Base-by-base conservation (phyloP, 2,113 vertebrate species). In the Hystrix cristata region DNA sequence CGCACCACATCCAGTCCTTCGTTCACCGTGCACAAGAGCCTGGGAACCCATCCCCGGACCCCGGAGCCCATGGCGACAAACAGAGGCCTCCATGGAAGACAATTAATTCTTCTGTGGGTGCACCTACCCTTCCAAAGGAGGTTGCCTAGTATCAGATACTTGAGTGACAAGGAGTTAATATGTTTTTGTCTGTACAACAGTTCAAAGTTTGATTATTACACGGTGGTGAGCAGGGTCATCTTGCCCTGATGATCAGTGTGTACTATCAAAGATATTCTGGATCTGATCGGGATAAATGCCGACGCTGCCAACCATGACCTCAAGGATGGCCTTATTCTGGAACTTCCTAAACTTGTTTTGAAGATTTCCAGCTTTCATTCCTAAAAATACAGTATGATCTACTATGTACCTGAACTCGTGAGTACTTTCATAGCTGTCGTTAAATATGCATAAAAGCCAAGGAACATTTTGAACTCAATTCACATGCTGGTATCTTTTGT, bases 401-500 rank as follows among this genome's bases (percentile, higher is more conserved):
- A 19, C 38, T 92, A 6, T 43, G 11, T 46, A 69, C 6, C 29
- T 38, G 60, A 85, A 7, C 84, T 96, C 59, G 85, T 53, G 57
- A 76, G 53, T 43, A 8, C 34, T 86, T 94, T 81, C 72, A 62
- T 5, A 62, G 60, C 34, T 91, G 6, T 93, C 79, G 85, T 90
- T 94, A 96, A 88, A 82, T 71, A 89, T 46, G 18, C 48, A 87
- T 76, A 90, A 97, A 96, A 97, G 46, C 48, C n/a, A 83, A 91
- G 43, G 31, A 72, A 87, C 21, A 71, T 53, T 69, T 97, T 87
- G 62, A 85, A 64, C 85, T 95, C 53, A 72, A 55, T 79, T 48
- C 11, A 4, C 38, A 34, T 3, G 46, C 82, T 97, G 74, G 23
- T 71, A 87, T 96, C 34, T 93, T 92, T 91, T 55, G 95, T 85